Evolutionary conservation across 2,888 invertebrate genomes (phyloP), one percentile per base, ranked within the genome.

Genomic region (Cremastobaeus sp.): DNA sequence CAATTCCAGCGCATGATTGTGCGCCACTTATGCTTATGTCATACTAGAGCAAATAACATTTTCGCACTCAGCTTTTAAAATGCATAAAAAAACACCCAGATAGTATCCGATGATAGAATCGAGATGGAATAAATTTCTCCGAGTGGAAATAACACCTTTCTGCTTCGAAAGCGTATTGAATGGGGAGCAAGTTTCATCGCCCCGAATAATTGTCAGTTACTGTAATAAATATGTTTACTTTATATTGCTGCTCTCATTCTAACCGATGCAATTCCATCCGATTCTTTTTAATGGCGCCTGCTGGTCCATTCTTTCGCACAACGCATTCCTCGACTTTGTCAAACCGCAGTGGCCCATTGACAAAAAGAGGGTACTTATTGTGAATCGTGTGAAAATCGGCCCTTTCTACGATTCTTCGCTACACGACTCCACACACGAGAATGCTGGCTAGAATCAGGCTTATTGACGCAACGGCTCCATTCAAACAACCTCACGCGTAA

Each of bases 311-410:
- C 55, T 52, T 45, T 50, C 25, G 25, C 18, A n/a, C 18, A 47
- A 41, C 43, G 15, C 59, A 43, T 69, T 69, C 59, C 37, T 20
- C 30, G 60, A 60, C 45, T 69, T 54, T 59, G 60, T 60, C 39
- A 55, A 70, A 64, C 55, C 64, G 50, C 64, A 70, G 43, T 47
- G 43, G 50, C 12, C 57, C 17, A 12, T 55, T 34, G 41, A 25
- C 28, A 43, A 66, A 55, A 50, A 21, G 21, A 48, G 66, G 66
- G 55, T 28, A 45, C 21, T 62, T 66, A 28, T 68, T 73, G 68
- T 68, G 18, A 21, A 57, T 18, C 73, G 73, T 73, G 73, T 73
- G 73, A 73, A 73, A 71, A 74, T 74, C 45, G 43, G 37, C 34
- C 35, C 55, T 60, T 52, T 52, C 21, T 17, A 43, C 45, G 35